Percentiles rank a stretch among this genome's conserved stretches.
Conservation (phyloP, 2,888 invertebrate genomes). For the Neoscelio sp. region DNA sequence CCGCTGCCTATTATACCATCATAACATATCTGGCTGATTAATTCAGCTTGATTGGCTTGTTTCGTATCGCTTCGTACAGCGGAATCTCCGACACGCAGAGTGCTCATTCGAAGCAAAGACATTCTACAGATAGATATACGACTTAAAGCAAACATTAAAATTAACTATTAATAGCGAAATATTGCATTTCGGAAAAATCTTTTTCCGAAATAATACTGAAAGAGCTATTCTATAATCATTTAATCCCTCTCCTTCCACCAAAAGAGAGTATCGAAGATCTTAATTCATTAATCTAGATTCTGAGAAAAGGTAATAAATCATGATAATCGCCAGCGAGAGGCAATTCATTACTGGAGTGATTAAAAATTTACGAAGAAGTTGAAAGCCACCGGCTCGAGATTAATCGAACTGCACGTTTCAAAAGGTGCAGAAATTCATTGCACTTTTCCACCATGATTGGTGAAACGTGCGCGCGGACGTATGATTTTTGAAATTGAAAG, state of each 20-base stretch:
- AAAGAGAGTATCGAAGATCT: conserved; percentile 18
- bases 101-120: too few relatives aligned
- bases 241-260: too few relatives aligned
- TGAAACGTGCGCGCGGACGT: too few relatives aligned
- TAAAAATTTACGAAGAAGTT: conserved; percentile 56
- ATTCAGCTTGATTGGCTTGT: conserved; percentile 56
- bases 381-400: conserved; percentile 20
- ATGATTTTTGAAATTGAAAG: too few relatives aligned
- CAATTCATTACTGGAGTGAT: conserved; percentile 54
- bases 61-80: conserved; percentile 31
- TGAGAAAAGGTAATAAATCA: conserved; percentile 60
- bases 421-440: not conserved
- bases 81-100: conserved; percentile 31
- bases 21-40: conserved; percentile 56
- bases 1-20: conserved; percentile 52
- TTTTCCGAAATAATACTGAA: conserved; percentile 1
- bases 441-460: too few relatives aligned
- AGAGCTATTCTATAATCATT: not conserved
- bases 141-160: conserved; percentile 2
- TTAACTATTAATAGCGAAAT: conserved; percentile 1
- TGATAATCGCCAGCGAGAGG: conserved; percentile 60
- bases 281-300: conserved; percentile 39
- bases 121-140: conserved; percentile 12
- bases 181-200: conserved; percentile 7
- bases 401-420: conserved; percentile 19